Conservation (phyloP, 2,888 invertebrate genomes). For the Gibbula magus region DNA sequence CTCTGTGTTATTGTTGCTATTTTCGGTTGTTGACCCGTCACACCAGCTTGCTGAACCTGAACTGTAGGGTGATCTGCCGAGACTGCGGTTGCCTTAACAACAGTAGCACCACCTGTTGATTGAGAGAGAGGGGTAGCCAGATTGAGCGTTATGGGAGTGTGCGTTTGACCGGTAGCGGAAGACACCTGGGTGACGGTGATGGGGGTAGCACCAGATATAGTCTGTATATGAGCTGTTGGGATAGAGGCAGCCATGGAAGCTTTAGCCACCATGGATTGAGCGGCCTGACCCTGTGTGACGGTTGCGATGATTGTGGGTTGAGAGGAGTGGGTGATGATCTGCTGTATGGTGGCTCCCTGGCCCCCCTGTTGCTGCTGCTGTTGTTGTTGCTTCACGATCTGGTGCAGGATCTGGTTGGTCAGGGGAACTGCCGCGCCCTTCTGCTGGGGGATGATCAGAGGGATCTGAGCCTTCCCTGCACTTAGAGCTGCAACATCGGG, state of each 20-base stretch:
- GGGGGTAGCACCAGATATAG: slow-evolving; percentile 51
- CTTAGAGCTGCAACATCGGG: slow-evolving; percentile 42
- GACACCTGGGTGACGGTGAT: slow-evolving; percentile 44
- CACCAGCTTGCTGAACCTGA: slow-evolving; percentile 53
- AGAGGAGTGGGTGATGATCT: slow-evolving; percentile 59
- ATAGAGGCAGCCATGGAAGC: slow-evolving; percentile 48
- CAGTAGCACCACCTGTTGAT: slow-evolving; percentile 22
- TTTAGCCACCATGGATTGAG: slow-evolving; percentile 62
- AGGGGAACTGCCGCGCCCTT: slow-evolving; percentile 53
- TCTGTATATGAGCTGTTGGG: slow-evolving; percentile 60
- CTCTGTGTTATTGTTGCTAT: slow-evolving; percentile 48
- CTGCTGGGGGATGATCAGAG: slow-evolving; percentile 80
- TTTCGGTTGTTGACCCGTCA: slow-evolving; percentile 37
- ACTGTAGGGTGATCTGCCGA: slow-evolving; percentile 46
- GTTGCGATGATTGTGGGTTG: slow-evolving; percentile 63
- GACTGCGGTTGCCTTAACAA: slow-evolving; percentile 52
- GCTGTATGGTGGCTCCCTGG: slow-evolving; percentile 56
- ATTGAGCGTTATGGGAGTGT: slow-evolving; percentile 35
- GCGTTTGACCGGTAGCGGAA: slow-evolving; percentile 26
- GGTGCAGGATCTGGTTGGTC: slow-evolving; percentile 60
- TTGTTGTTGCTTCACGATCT: slow-evolving; percentile 79
- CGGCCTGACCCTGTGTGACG: slow-evolving; percentile 67
- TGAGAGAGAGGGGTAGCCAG: slow-evolving; percentile 38
- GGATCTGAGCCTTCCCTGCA: slow-evolving; percentile 49
- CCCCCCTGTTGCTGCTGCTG: slow-evolving; percentile 56